phyloP scores from a whole-genome alignment of 2,113 vertebrate species.

The Apteryx owenii region DNA sequence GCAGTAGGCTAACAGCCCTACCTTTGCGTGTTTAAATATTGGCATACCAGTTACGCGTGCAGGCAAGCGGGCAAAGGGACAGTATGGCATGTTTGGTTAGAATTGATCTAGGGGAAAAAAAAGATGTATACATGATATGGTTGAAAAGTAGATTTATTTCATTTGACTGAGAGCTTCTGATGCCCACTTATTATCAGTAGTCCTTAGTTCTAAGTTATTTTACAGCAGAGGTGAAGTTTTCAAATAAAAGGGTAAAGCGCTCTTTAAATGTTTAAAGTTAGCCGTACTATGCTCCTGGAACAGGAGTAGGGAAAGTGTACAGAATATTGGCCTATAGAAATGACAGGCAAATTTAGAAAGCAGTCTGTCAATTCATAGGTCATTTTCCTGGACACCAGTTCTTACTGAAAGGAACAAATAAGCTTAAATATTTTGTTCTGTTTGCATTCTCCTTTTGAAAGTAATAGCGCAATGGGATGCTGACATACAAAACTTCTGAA shows the following conservation, averaged over 20 bases:
- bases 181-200: not conserved
- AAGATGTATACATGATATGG: not conserved
- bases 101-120: not conserved
- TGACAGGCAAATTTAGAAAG: slow-evolving; percentile 78
- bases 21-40: not conserved
- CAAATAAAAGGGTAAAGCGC: not conserved
- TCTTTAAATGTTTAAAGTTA: not conserved
- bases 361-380: slow-evolving; percentile 88
- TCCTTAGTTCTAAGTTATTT: not conserved
- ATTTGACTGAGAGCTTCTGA: not conserved
- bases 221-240: not conserved
- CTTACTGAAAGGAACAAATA: not conserved
- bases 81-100: not conserved
- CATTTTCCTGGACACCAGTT: slow-evolving; percentile 79
- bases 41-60: not conserved
- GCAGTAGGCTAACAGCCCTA: not conserved
- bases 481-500: not conserved
- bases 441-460: not conserved
- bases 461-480: not conserved
- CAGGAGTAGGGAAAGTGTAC: slow-evolving; percentile 9
- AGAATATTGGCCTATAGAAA: slow-evolving; percentile 86
- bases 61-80: not conserved
- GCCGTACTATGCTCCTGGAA: not conserved
- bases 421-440: not conserved
- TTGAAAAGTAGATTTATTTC: slow-evolving; percentile 50